A percentile compares a stretch with the other conserved stretches of the same genome.
Evolutionary conservation across 2,797 vertebrate species (phyloP).

Genomic region (Kryptopterus vitreolus): DNA sequence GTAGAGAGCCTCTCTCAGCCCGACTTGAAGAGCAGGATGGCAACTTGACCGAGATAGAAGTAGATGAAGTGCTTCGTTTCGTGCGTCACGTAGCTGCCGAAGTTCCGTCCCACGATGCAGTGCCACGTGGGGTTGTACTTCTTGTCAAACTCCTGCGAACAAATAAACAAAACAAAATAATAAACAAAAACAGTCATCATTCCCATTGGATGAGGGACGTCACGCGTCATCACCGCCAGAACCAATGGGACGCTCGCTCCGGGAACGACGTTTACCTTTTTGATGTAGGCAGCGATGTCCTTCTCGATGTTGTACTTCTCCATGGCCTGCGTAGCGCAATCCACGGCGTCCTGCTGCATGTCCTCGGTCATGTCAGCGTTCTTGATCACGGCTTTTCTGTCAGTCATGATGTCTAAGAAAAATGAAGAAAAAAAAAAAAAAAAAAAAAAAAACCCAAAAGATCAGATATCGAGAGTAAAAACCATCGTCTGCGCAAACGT

Average conservation of each 20-base stretch:
- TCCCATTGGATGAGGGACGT: too few species aligned
- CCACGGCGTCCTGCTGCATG: conserved; percentile 98
- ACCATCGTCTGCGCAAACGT: too few species aligned
- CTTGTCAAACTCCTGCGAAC: conserved; percentile 94
- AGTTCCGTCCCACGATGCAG: conserved; percentile 96
- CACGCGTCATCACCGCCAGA: neutral
- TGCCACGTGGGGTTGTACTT: conserved; percentile 99
- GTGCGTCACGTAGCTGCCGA: conserved; percentile 96
- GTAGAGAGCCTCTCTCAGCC: conserved; percentile 74
- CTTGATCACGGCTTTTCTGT: conserved; percentile 98
- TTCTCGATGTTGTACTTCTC: conserved; percentile 99
- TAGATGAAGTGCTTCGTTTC: conserved; percentile 99
- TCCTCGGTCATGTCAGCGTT: conserved; percentile 99
- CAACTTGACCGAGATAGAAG: conserved; percentile 97
- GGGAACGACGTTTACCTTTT: conserved; percentile 80
- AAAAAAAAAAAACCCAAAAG: too few species aligned
- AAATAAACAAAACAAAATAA: conserved; percentile 3
- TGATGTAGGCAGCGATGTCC: conserved; percentile 96
- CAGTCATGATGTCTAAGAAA: conserved; percentile 85
- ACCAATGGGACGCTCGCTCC: neutral
- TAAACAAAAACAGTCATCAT: too few species aligned
- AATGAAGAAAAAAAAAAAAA: too few species aligned
- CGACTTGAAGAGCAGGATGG: conserved; percentile 96
- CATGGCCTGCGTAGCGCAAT: conserved; percentile 98
- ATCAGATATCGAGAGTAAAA: too few species aligned